Conservation (phyloP, 1,140 invertebrate genomes). For the Eumaeus atala region DNA sequence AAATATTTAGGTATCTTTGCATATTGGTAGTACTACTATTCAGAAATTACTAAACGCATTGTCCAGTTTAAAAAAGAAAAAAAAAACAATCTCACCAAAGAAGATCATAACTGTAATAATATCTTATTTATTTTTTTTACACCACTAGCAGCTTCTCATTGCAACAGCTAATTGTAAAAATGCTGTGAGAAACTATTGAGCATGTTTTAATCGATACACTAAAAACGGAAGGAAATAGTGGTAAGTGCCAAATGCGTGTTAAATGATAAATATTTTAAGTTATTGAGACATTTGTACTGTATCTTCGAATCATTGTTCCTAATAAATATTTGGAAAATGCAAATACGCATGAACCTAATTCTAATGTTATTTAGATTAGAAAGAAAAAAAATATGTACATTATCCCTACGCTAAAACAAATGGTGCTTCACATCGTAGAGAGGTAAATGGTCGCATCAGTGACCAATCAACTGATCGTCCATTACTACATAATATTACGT, state of each 20-base stretch:
- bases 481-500: conserved; percentile 38
- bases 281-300: conserved; percentile 57
- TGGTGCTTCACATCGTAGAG: conserved; percentile 71
- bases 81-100: conserved; percentile 47
- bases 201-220: conserved; percentile 4
- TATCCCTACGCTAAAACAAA: conserved; percentile 73
- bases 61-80: conserved; percentile 6
- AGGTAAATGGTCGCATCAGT: conserved; percentile 36
- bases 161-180: neutral
- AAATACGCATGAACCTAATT: conserved; percentile 59
- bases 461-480: conserved; percentile 29
- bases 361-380: conserved; percentile 64
- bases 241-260: conserved; percentile 66
- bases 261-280: conserved; percentile 52
- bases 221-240: conserved; percentile 27
- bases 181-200: neutral
- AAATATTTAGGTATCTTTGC: conserved; percentile 25
- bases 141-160: neutral
- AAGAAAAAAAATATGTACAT: conserved; percentile 65
- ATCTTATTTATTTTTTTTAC: conserved; percentile 14
- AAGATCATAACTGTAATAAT: conserved; percentile 35
- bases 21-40: conserved; percentile 11
- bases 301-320: conserved; percentile 70
- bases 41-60: conserved; percentile 15
- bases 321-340: conserved; percentile 61